These are phyloP conservation scores for Acromyrmex charruanus DNA, from an alignment of 1,140 invertebrate species.

Conservation along the genomic window DNA sequence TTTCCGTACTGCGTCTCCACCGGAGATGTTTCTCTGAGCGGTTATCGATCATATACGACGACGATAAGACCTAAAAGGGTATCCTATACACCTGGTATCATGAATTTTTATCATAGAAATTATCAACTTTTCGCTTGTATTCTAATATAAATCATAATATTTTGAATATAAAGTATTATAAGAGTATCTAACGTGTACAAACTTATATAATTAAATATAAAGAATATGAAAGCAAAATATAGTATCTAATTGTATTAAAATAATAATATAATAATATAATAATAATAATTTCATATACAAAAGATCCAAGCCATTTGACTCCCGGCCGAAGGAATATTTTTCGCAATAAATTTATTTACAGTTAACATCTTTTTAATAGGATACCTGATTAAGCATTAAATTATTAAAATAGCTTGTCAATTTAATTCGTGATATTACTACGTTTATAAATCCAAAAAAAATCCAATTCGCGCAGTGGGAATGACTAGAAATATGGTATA, in stretches of 20 bases:
- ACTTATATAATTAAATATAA: constrained; percentile 2
- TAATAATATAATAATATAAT: background rate
- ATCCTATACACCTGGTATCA: background rate
- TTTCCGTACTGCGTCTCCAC: constrained; percentile 58
- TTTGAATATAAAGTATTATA: background rate
- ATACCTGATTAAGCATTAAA: too few species aligned
- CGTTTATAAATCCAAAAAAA: too few species aligned
- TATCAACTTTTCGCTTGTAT: background rate
- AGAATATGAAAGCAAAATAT: background rate
- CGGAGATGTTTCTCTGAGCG: constrained; percentile 73
- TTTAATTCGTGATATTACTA: too few species aligned
- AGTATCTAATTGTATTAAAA: background rate
- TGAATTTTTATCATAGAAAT: constrained; percentile 26
- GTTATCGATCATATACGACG: constrained; percentile 69
- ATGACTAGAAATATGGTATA: too few species aligned
- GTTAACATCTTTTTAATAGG: too few species aligned
- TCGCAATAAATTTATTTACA: too few species aligned
- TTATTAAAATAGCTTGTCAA: too few species aligned
- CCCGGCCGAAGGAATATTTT: too few species aligned
- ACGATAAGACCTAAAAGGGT: constrained; percentile 9
- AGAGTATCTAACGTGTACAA: background rate
- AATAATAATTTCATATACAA: background rate
- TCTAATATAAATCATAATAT: background rate
- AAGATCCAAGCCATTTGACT: too few species aligned
- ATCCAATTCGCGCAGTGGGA: too few species aligned